A percentile compares a stretch with the other conserved stretches of the same genome.
phyloP scores from a whole-genome alignment of 2,888 invertebrate species.

The Clivina fossor region DNA sequence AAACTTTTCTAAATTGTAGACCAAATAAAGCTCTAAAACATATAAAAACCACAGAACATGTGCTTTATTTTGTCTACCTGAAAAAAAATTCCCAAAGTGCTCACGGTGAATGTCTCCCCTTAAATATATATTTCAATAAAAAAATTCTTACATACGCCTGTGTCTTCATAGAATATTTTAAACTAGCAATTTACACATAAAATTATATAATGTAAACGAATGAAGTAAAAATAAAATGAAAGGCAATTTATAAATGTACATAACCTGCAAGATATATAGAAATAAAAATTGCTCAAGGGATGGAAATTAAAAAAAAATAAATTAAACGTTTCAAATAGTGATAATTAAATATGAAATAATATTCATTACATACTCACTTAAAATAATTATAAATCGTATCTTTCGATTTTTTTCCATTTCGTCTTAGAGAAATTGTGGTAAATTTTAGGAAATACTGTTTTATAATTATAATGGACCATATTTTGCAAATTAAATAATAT shows the following conservation, averaged over 20 bases:
- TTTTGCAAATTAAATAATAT: background rate
- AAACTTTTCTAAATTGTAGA: too few species aligned
- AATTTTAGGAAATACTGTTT: constrained; percentile 17
- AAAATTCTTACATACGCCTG: background rate
- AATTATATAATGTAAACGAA: too few species aligned
- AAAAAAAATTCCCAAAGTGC: background rate
- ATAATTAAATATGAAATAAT: too few species aligned
- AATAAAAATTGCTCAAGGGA: constrained; percentile 17
- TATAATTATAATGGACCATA: constrained; percentile 3
- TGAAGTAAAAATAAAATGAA: too few species aligned
- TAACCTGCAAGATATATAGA: too few species aligned
- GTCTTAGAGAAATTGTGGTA: constrained; percentile 19
- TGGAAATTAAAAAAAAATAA: constrained; percentile 6
- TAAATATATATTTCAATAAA: background rate
- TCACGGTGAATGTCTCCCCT: background rate
- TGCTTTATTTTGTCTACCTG: too few species aligned
- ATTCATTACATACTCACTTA: too few species aligned
- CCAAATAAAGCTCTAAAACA: too few species aligned
- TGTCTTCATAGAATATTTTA: background rate
- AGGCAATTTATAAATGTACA: too few species aligned
- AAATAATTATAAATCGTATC: constrained; percentile 4
- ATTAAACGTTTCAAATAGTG: too few species aligned
- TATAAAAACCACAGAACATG: too few species aligned
- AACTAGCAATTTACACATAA: background rate
- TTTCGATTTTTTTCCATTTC: constrained; percentile 19